A percentile compares a stretch with the other conserved stretches of the same genome.
Conservation (phyloP, 2,113 vertebrate genomes). For the Anarrhichthys ocellatus region DNA sequence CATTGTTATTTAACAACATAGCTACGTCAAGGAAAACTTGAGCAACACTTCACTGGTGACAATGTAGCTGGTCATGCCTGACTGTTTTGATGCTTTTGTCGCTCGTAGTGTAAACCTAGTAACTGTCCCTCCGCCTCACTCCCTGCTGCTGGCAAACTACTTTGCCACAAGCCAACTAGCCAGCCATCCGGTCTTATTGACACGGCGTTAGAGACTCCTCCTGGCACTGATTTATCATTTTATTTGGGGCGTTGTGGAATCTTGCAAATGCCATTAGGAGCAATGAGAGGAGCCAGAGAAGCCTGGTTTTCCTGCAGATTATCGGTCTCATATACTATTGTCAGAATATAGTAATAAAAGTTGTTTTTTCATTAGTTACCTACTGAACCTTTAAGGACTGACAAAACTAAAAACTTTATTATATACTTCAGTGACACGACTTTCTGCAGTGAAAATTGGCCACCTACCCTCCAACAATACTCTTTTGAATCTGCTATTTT, state of each 20-base stretch:
- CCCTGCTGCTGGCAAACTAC: too few relatives aligned
- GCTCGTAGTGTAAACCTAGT: too few relatives aligned
- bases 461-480: background rate
- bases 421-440: too few relatives aligned
- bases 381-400: background rate
- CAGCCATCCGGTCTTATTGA: background rate
- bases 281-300: background rate
- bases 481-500: slow-evolving; percentile 30
- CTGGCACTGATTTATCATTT: too few relatives aligned
- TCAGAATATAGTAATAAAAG: background rate
- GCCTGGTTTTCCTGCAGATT: background rate
- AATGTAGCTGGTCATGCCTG: too few relatives aligned
- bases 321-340: background rate
- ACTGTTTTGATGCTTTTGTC: too few relatives aligned
- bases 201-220: too few relatives aligned
- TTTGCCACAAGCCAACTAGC: background rate
- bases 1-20: too few relatives aligned
- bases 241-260: too few relatives aligned
- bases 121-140: too few relatives aligned
- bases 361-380: background rate
- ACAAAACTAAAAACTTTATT: background rate
- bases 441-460: background rate
- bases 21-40: too few relatives aligned
- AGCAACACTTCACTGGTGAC: too few relatives aligned
- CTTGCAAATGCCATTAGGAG: background rate